Evolutionary conservation across 1,140 invertebrate genomes (phyloP), one percentile per base, ranked within the genome.

Genomic region (Anagrus nilaparvatae): DNA sequence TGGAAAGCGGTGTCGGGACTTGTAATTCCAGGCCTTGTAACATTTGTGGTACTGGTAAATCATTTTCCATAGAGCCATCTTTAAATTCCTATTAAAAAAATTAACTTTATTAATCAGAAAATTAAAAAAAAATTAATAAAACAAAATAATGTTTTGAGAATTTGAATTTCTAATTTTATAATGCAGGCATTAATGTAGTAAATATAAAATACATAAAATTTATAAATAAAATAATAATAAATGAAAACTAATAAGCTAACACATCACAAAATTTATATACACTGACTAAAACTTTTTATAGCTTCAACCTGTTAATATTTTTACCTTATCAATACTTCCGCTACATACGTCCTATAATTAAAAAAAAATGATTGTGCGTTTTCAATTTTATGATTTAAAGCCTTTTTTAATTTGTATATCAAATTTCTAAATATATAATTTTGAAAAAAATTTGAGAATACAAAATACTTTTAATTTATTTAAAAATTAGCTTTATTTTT

Each of bases 1-100:
- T 47, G 3, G 50, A 48, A 13, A 55, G 28, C 12, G 40, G 47
- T n/a, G 52, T 50, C 6, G 65, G 54, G 8, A 62, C 59, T 43
- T 67, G 63, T 10, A 67, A 41, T 36, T 65, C 63, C 38, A 67
- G 39, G 10, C 60, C 54, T 28, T 60, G 55, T 1, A 60, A 36
- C 5, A 52, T 50, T 18, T 52, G 52, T 23, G 56, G 53, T 12
- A 64, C 41, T 7, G 52, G 49, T 32, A 48, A 47, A 16, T 63
- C 60, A 3, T 56, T 59, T 19, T 43, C 53, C 4, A 53, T 50
- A 25, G 43, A 53, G 27, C 58, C 63, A 54, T 66, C 60, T 43
- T 66, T 67, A 33, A 67, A 67, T 46, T 67, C 63, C 65, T 67
- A 48, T 31, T 57, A 59, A 46, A 50, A 10, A 12, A 37, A 18